Evolutionary conservation across 2,888 invertebrate species (phyloP).

Genomic region (Cosmopolites sordidus): DNA sequence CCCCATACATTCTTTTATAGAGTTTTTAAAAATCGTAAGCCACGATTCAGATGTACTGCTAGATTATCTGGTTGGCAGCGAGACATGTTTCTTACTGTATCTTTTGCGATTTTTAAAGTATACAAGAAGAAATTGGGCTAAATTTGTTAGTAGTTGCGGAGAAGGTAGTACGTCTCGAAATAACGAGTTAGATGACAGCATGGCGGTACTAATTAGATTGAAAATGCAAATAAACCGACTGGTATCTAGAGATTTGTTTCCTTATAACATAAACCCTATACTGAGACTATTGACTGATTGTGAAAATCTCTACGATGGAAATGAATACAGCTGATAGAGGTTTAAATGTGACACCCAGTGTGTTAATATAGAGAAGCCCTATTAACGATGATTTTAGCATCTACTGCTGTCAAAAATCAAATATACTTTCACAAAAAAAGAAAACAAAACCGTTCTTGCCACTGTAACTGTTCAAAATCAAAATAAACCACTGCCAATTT

Average conservation of each 20-base stretch:
- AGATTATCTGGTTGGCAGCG: conserved; percentile 83
- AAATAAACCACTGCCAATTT: too few species aligned
- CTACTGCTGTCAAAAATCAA: too few species aligned
- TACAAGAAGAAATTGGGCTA: conserved; percentile 76
- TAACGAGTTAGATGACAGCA: conserved; percentile 71
- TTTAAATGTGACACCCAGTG: too few species aligned
- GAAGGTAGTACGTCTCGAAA: conserved; percentile 47
- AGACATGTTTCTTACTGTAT: conserved; percentile 85
- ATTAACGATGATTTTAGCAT: too few species aligned
- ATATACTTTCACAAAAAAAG: too few species aligned
- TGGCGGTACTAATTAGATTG: conserved; percentile 76
- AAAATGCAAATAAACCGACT: conserved; percentile 76
- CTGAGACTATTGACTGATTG: conserved; percentile 77
- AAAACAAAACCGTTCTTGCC: too few species aligned
- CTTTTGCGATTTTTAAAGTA: conserved; percentile 80
- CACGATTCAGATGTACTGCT: conserved; percentile 76
- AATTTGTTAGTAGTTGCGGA: conserved; percentile 74
- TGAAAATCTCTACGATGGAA: conserved; percentile 80
- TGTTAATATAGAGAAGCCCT: too few species aligned
- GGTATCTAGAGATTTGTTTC: conserved; percentile 78
- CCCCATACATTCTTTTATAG: conserved; percentile 81
- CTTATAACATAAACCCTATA: conserved; percentile 87
- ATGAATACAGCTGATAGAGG: conserved; percentile 65
- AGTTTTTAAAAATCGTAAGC: conserved; percentile 78
- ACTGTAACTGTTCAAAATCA: too few species aligned